Base-by-base conservation (phyloP, 2,113 vertebrate genomes). In the Oryzias javanicus region DNA sequence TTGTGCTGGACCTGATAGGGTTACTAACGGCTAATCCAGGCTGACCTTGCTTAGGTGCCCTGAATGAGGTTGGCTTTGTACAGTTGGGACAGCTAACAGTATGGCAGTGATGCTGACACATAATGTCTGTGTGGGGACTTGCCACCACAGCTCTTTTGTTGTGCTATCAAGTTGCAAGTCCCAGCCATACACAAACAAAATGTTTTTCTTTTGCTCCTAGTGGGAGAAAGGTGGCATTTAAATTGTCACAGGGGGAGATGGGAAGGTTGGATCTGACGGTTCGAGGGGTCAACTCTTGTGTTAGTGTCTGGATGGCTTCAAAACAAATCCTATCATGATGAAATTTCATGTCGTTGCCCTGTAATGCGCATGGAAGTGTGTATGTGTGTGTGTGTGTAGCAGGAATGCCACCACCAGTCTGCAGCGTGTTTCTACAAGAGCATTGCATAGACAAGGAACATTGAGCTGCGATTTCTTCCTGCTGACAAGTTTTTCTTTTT, bases 1-100 rank as follows among this genome's bases (percentile, higher is more conserved):
- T 91, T 92, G 88, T 89, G 84, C 90, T 67, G 82, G 89, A 86
- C 85, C 88, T 89, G 90, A 91, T 92, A 92, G 90, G 90, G 91
- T 92, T 92, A 92, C 91, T 87, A 81, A 76, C 62, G 75, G 89
- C 89, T 93, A 92, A 92, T 92, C 91, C 90, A 89, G 70, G 70
- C 71, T 91, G 90, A 92, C 91, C 91, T 92, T 90, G 89, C 81
- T 85, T 86, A 76, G 88, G 82, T 89, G 81, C 81, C 82, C 80
- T 77, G 87, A 91, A 89, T 91, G 89, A 91, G 85, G 88, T 86
- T 79, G 85, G 87, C 90, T 91, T 93, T 92, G 90, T 92, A 92
- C 91, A 91, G 88, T 91, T 78, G 79, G 88, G 87, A 89, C 86
- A 86, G 89, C 86, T 88, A 90, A 86, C 88, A 86, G 87, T 86